Evolutionary conservation across 2,888 invertebrate species (phyloP).

Genomic region (Ophion ventricosus): DNA sequence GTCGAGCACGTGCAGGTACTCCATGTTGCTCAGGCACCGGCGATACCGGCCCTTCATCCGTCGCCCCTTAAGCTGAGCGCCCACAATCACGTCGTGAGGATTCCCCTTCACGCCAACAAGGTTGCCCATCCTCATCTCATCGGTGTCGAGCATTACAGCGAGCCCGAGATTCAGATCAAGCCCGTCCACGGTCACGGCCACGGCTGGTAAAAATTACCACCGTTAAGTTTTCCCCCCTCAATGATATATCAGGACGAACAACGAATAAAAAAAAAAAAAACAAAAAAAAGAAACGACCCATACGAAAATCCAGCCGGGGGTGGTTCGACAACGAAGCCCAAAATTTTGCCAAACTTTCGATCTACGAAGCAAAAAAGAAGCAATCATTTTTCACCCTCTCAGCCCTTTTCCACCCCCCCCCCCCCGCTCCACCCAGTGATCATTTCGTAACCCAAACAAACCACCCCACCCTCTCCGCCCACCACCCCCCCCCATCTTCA

Average conservation of each 20-base stretch:
- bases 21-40: slow-evolving; percentile 77
- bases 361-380: slow-evolving; percentile 34
- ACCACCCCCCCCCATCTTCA: slow-evolving; percentile 47
- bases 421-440: slow-evolving; percentile 34
- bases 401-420: slow-evolving; percentile 2
- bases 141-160: slow-evolving; percentile 84
- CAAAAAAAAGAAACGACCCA: slow-evolving; percentile 36
- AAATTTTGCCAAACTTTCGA: background rate
- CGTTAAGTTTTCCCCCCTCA: slow-evolving; percentile 29
- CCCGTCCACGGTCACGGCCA: slow-evolving; percentile 84
- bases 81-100: slow-evolving; percentile 73
- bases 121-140: slow-evolving; percentile 85
- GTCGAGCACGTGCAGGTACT: slow-evolving; percentile 74
- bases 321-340: slow-evolving; percentile 67
- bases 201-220: slow-evolving; percentile 76
- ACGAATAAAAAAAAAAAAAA: slow-evolving; percentile 34
- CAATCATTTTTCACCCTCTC: slow-evolving; percentile 22
- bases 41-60: slow-evolving; percentile 80
- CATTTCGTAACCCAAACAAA: no score
- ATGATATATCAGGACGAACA: slow-evolving; percentile 56
- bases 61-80: slow-evolving; percentile 79
- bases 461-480: no score
- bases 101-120: slow-evolving; percentile 79
- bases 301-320: slow-evolving; percentile 61
- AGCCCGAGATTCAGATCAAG: slow-evolving; percentile 85